phyloP scores from a whole-genome alignment of 2,888 invertebrate genomes.

The Tenthredo amoena region DNA sequence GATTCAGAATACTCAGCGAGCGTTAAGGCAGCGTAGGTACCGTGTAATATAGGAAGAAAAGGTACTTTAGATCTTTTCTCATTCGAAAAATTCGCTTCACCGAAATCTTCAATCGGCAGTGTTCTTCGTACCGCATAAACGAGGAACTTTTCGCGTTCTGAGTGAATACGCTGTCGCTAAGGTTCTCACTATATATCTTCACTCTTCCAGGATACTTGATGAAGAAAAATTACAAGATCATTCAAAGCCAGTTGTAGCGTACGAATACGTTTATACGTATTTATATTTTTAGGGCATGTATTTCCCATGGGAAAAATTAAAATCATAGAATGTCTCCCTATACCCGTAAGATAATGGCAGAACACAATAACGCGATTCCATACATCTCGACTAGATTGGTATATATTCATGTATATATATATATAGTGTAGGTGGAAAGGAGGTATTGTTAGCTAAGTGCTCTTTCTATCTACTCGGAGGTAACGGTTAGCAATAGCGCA shows the following conservation, averaged over 20 bases:
- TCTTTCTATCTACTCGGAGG: constrained; percentile 26
- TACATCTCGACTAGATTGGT: constrained; percentile 13
- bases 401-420: not conserved
- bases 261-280: constrained; percentile 28
- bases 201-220: not conserved
- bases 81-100: constrained; percentile 23
- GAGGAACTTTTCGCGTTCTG: not conserved
- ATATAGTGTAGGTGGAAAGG: constrained; percentile 9
- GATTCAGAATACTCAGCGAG: constrained; percentile 41
- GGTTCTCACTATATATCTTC: constrained; percentile 17
- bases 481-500: constrained; percentile 51
- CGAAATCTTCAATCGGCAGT: constrained; percentile 41
- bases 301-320: constrained; percentile 25
- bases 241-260: constrained; percentile 2
- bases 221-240: constrained; percentile 35
- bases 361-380: not conserved
- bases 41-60: constrained; percentile 25
- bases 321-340: constrained; percentile 17
- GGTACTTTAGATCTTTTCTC: constrained; percentile 45
- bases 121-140: not conserved
- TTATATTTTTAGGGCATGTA: constrained; percentile 34
- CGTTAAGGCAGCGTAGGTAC: constrained; percentile 1
- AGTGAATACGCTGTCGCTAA: constrained; percentile 35
- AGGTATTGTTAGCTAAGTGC: constrained; percentile 38
- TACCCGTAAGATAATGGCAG: not conserved